Evolutionary conservation across 2,113 vertebrate species (phyloP).

Genomic region (Pluvianellus socialis): DNA sequence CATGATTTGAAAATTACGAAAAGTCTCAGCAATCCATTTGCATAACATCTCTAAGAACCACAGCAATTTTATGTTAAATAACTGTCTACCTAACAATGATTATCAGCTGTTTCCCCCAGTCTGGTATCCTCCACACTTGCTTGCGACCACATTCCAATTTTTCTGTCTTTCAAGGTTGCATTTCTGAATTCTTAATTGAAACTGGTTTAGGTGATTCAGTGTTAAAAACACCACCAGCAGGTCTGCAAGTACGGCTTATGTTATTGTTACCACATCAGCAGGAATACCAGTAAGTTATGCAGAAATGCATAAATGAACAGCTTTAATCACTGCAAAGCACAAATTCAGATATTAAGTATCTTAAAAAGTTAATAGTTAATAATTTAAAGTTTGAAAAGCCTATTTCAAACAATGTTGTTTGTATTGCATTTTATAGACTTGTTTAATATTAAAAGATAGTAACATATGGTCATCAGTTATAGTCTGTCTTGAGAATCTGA

Average conservation of each 20-base stretch:
- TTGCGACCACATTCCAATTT: neutral
- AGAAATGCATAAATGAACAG: neutral
- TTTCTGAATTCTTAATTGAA: neutral
- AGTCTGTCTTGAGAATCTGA: neutral
- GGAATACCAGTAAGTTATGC: neutral
- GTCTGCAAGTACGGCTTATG: neutral
- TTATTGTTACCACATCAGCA: neutral
- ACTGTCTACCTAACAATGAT: neutral
- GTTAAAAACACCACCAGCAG: neutral
- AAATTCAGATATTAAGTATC: neutral
- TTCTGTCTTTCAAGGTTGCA: neutral
- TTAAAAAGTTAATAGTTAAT: neutral
- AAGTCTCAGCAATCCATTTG: neutral
- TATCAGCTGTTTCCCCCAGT: neutral
- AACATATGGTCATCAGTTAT: neutral
- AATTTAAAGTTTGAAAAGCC: neutral
- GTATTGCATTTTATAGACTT: neutral
- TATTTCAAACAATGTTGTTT: neutral
- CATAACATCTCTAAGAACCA: neutral
- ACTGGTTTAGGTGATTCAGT: neutral
- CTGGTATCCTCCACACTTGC: neutral
- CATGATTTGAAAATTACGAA: neutral
- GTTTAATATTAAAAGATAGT: neutral
- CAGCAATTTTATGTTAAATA: neutral
- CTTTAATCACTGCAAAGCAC: neutral